Evolutionary conservation across 2,888 invertebrate species (phyloP).

Genomic region (Acrobasis suavella): DNA sequence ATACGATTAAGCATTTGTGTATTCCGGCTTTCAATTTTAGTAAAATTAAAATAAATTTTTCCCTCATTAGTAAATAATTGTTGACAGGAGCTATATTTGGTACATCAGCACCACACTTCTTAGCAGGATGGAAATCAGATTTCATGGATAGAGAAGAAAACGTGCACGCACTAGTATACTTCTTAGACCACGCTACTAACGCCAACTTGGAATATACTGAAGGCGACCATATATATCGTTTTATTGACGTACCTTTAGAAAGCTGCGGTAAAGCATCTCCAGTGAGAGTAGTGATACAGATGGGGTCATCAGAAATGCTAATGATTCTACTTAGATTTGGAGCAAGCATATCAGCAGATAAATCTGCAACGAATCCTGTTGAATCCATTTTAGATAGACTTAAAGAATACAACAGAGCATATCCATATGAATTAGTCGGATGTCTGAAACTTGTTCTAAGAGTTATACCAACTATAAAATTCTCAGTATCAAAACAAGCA

Average conservation of each 20-base stretch:
- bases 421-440: conserved; percentile 86
- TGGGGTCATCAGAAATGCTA: conserved; percentile 88
- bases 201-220: conserved; percentile 83
- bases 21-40: too few species aligned
- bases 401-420: conserved; percentile 83
- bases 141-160: conserved; percentile 90
- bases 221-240: conserved; percentile 69
- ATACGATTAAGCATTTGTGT: too few species aligned
- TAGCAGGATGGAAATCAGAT: conserved; percentile 94
- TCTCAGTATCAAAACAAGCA: conserved; percentile 66
- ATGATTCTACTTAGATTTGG: conserved; percentile 88
- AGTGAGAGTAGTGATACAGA: conserved; percentile 87
- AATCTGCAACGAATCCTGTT: conserved; percentile 83
- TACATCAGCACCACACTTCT: conserved; percentile 89
- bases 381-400: conserved; percentile 85
- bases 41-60: too few species aligned
- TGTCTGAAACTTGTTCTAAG: conserved; percentile 87
- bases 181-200: conserved; percentile 88
- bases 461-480: conserved; percentile 82
- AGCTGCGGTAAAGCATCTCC: conserved; percentile 90
- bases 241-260: conserved; percentile 91
- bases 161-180: conserved; percentile 88
- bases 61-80: neutral
- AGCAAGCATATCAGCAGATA: conserved; percentile 82
- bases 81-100: conserved; percentile 91